Evolutionary conservation across 2,113 vertebrate genomes (phyloP), one percentile per base, ranked within the genome.

Genomic region (Panurus biarmicus): DNA sequence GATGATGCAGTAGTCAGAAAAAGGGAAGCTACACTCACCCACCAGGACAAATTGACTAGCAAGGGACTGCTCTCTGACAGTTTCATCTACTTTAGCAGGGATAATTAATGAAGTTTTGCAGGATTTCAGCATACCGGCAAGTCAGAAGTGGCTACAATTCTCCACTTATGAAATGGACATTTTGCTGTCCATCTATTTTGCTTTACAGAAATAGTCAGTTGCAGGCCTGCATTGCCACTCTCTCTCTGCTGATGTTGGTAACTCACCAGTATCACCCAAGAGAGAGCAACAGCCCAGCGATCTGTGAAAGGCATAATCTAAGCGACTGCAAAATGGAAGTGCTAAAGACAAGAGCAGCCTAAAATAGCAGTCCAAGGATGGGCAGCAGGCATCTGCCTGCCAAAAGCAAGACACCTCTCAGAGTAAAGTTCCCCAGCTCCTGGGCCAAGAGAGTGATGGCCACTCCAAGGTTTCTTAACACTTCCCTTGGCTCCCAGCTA

Each of bases 281-380:
- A 81, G n/a, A 84, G 21, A 66, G 53, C 82, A 65, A 58, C 62
- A 45, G 60, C 72, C 72, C 88, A 61, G 71, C 8, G 0, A 79
- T 57, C 79, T 86, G 50, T 42, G 58, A 86, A 86, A 85, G 64
- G 86, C 69, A 73, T 61, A 76, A 92, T 83, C 89, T 78, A 48
- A 86, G 54, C 0, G 0, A 69, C 89, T 79, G 60, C 94, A 88
- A 71, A 71, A 93, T 60, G 56, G 45, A 82, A 82, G 90, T 74
- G 88, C 82, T 85, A 47, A 80, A 93, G 92, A 90, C 92, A 95
- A 92, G 83, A 94, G 77, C 29, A 80, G 86, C 92, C 79, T 51
- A 95, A 95, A 96, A 94, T 93, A 94, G 92, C 89, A 70, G 35
- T 8, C 83, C 86, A 83, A 83, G 78, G 92, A 92, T 22, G 85